A percentile compares a stretch with the other conserved stretches of the same genome.
phyloP scores from a whole-genome alignment of 2,888 invertebrate genomes.

The Tenthredo mesomela region DNA sequence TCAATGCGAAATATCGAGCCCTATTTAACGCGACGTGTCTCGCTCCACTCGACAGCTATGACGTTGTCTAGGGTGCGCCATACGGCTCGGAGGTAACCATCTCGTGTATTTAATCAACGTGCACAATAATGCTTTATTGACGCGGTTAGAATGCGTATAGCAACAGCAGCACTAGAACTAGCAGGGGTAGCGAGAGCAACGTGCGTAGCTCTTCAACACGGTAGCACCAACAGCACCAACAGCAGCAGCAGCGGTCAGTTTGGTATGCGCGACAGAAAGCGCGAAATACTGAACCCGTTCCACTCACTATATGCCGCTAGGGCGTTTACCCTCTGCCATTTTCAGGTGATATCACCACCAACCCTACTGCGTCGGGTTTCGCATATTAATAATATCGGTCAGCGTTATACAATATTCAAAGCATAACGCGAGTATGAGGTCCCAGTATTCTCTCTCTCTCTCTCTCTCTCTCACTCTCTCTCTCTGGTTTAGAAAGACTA shows the following conservation, averaged over 20 bases:
- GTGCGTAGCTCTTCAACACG: slow-evolving; percentile 32
- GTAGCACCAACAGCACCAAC: not conserved
- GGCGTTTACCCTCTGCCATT: slow-evolving; percentile 51
- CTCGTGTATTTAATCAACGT: slow-evolving; percentile 47
- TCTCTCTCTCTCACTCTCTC: slow-evolving; percentile 7
- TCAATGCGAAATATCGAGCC: not conserved
- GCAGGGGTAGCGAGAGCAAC: slow-evolving; percentile 18
- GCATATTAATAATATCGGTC: slow-evolving; percentile 53
- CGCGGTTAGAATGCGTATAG: slow-evolving; percentile 22
- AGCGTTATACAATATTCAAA: slow-evolving; percentile 42
- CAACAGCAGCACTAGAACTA: not conserved
- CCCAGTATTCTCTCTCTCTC: not conserved
- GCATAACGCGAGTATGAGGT: not conserved
- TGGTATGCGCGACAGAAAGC: slow-evolving; percentile 48
- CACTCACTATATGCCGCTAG: not conserved
- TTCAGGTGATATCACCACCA: slow-evolving; percentile 50
- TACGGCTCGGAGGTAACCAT: not conserved
- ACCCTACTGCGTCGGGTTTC: slow-evolving; percentile 41
- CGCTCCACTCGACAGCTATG: not conserved
- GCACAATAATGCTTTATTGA: slow-evolving; percentile 49
- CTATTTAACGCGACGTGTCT: not conserved
- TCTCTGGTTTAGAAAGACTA: not conserved
- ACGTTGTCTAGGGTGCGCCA: not conserved
- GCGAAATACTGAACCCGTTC: slow-evolving; percentile 35
- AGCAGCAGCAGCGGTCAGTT: slow-evolving; percentile 25